Base-by-base conservation (phyloP, 2,113 vertebrate genomes). In the Leptobrachium leishanense region DNA sequence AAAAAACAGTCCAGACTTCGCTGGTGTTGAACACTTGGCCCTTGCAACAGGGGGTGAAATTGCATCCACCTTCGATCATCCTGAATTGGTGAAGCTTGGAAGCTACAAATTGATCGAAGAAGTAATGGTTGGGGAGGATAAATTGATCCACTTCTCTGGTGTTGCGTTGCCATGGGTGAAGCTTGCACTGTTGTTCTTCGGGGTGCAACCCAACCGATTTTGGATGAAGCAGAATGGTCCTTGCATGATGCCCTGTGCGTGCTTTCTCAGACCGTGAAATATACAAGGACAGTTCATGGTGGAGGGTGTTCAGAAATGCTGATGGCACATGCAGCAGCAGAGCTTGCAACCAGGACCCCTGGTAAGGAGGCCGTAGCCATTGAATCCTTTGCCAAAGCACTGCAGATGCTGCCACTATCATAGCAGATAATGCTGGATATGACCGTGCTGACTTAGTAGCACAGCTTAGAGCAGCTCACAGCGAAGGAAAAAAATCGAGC, bases 261-360 rank as follows among this genome's bases (percentile, higher is more conserved):
- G 70, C 90, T 98, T 74, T 90, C 97, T 3, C 98, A 99, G 89
- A 99, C 97, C 0, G 90, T 99, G 73, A 98, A 98, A 88, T 97
- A 99, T 85, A 91, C 96, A 0, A 95, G 97, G 85, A 99, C 96
- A 2, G 95, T 99, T 8, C 97, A 92, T 43, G 98, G 98, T 82
- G 98, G 98, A 95, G 98, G 98, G 76, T 99, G 97, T 87, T 98
- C 97, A 3, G 98, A 99, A 91, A 99, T 99, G 97, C 86, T 99
- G 84, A 99, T 99, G 98, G 97, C 98, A 53, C 93, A 96, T 65
- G 96, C 94, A 75, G 98, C 99, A 82, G 88, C 88, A 4, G 94
- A 97, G 59, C 90, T 98, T 89, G 96, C 97, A 85, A 95, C 85
- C 44, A 92, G 91, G 88, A 99, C 97, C 13, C 95, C 98, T 79